Conservation (phyloP, 1,140 invertebrate species). For the Doryteuthis pealeii region DNA sequence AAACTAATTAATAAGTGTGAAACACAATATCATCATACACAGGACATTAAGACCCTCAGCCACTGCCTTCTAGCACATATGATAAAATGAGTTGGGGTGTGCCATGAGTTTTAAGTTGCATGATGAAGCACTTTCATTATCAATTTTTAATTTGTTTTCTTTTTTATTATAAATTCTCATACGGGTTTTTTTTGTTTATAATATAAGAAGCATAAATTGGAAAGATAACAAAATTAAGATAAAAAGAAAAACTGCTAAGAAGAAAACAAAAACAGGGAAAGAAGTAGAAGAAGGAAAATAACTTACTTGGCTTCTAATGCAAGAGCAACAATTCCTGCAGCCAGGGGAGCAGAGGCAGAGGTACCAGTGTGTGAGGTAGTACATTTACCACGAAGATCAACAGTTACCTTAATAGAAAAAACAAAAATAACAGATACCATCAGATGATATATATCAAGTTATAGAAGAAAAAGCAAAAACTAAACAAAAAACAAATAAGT, state of each 20-base stretch:
- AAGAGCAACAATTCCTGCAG: conserved; percentile 93
- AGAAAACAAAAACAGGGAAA: background rate
- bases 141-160: too few species aligned
- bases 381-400: conserved; percentile 84
- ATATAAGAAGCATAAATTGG: too few species aligned
- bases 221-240: background rate
- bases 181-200: too few species aligned
- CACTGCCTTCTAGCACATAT: too few species aligned
- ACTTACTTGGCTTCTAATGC: conserved; percentile 84
- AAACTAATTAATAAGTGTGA: too few species aligned
- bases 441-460: background rate
- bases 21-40: too few species aligned
- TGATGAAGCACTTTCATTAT: too few species aligned
- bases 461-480: background rate
- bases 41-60: too few species aligned
- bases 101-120: too few species aligned
- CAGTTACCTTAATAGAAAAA: conserved; percentile 69
- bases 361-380: conserved; percentile 69
- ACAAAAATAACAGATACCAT: background rate
- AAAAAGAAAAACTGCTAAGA: background rate
- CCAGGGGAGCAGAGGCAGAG: conserved; percentile 91
- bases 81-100: too few species aligned
- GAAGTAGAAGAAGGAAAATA: background rate
- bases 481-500: background rate
- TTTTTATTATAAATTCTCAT: too few species aligned